Percentiles rank a stretch among this genome's conserved stretches.
Conservation (phyloP, 2,888 invertebrate species). For the Macropis europaea region DNA sequence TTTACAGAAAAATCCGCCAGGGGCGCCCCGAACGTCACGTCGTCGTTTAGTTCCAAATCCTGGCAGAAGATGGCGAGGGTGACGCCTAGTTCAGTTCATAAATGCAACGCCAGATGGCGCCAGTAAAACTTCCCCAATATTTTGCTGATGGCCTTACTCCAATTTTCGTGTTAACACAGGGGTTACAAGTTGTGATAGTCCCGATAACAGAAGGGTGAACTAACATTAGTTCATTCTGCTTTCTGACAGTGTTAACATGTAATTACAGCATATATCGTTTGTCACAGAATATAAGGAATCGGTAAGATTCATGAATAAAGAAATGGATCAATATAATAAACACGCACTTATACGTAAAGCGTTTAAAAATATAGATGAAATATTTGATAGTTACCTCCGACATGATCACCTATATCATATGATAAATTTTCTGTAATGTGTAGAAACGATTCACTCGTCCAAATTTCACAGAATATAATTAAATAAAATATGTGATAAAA, state of each 20-base stretch:
- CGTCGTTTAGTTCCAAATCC: no score
- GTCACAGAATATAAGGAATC: not conserved
- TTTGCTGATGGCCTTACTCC: no score
- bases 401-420: not conserved
- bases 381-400: not conserved
- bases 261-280: not conserved
- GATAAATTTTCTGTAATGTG: not conserved
- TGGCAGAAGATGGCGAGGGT: no score
- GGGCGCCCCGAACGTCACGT: no score
- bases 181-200: no score
- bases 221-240: constrained; percentile 1
- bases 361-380: not conserved
- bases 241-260: not conserved
- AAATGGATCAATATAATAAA: not conserved
- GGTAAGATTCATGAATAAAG: constrained; percentile 16
- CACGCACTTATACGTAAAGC: not conserved
- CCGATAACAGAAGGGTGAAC: not conserved
- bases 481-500: constrained; percentile 1
- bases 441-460: not conserved
- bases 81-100: no score
- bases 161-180: no score
- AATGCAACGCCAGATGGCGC: no score
- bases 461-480: not conserved
- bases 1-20: no score
- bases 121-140: no score